These are phyloP conservation scores for Limnephilus lunatus DNA, from an alignment of 2,888 invertebrate genomes.

Conservation along the genomic window DNA sequence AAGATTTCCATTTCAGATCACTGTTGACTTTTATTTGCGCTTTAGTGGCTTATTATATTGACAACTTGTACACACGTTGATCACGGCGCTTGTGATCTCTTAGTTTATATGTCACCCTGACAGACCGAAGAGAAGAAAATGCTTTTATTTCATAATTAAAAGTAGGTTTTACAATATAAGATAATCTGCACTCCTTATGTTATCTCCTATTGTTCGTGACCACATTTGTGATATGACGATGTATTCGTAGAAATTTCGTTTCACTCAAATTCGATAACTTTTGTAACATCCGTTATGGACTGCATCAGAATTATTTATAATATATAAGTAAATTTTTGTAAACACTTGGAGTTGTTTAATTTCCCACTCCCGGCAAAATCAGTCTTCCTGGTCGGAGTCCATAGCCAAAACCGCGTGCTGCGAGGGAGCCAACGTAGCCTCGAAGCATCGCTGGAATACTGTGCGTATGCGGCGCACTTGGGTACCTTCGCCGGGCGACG, in stretches of 20 bases:
- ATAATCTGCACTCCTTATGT: slow-evolving; percentile 31
- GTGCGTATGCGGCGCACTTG: slow-evolving; percentile 77
- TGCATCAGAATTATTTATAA: slow-evolving; percentile 40
- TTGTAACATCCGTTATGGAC: slow-evolving; percentile 44
- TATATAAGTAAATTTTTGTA: slow-evolving; percentile 51
- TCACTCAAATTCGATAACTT: slow-evolving; percentile 32
- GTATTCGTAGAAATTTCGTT: slow-evolving; percentile 43
- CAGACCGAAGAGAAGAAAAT: not conserved
- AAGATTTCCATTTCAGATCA: not conserved
- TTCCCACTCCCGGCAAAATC: slow-evolving; percentile 11
- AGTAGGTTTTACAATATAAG: slow-evolving; percentile 35
- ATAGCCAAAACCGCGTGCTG: slow-evolving; percentile 78
- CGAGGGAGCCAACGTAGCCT: slow-evolving; percentile 81
- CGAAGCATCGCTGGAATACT: slow-evolving; percentile 86
- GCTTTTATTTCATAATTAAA: slow-evolving; percentile 42
- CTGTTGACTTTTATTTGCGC: not conserved
- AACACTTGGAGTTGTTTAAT: slow-evolving; percentile 28
- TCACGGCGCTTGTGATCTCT: not conserved
- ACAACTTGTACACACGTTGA: not conserved
- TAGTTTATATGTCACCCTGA: not conserved
- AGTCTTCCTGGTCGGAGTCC: slow-evolving; percentile 82
- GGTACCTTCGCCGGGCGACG: slow-evolving; percentile 79
- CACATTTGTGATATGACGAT: slow-evolving; percentile 35
- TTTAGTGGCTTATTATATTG: not conserved
- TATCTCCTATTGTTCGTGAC: slow-evolving; percentile 3